Conservation (phyloP, 2,797 vertebrate species). For the Channa striata region DNA sequence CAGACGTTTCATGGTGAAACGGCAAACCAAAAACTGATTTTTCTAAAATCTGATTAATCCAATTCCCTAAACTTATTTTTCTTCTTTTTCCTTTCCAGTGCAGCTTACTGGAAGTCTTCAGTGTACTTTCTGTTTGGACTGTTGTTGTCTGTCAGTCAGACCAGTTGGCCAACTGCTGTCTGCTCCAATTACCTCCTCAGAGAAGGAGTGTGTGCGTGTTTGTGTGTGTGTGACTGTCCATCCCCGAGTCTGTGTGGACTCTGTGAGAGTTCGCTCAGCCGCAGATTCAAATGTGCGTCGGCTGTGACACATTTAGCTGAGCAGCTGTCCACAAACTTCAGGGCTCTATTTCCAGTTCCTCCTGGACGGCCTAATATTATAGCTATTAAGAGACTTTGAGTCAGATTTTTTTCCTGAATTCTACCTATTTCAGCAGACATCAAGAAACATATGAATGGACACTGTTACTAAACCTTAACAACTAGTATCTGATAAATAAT, state of each 20-base stretch:
- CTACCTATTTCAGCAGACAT: no score
- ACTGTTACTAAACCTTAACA: no score
- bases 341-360: no score
- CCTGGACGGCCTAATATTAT: no score
- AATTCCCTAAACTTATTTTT: not conserved
- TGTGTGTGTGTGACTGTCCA: conserved; percentile 4
- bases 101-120: not conserved
- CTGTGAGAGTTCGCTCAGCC: not conserved
- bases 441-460: no score
- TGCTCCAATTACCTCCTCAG: conserved; percentile 76
- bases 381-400: no score
- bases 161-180: conserved; percentile 69
- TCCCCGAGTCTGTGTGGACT: conserved; percentile 4
- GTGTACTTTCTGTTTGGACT: conserved; percentile 50
- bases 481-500: no score
- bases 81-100: not conserved
- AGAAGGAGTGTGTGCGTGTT: conserved; percentile 26
- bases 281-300: no score
- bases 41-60: no score
- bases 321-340: no score
- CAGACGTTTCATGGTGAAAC: conserved; percentile 71
- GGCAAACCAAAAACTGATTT: conserved; percentile 2
- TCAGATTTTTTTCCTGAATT: no score
- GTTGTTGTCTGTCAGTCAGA: conserved; percentile 83
- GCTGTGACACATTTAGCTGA: no score